Conservation (phyloP, 2,888 invertebrate species). For the Tineola bisselliella region DNA sequence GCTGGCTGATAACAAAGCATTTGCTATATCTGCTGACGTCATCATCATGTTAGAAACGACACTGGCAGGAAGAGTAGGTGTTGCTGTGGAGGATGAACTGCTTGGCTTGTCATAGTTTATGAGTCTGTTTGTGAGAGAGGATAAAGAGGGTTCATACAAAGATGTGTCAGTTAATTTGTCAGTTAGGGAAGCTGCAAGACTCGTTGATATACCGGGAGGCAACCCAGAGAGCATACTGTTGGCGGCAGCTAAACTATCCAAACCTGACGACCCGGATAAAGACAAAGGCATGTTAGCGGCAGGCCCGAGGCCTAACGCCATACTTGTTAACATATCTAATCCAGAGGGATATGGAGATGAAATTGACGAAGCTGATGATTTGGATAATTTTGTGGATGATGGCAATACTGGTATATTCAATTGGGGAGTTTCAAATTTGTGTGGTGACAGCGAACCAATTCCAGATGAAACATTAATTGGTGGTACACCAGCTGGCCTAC, state of each 20-base stretch:
- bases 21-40: conserved; percentile 72
- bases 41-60: conserved; percentile 71
- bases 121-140: conserved; percentile 50
- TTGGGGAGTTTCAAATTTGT: conserved; percentile 64
- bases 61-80: conserved; percentile 59
- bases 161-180: conserved; percentile 57
- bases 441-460: conserved; percentile 59
- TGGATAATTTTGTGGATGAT: conserved; percentile 68
- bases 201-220: conserved; percentile 48
- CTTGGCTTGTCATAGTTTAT: conserved; percentile 55
- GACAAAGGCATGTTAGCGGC: conserved; percentile 47
- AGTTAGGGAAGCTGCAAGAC: conserved; percentile 50
- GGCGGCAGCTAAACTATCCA: conserved; percentile 60
- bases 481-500: conserved; percentile 58
- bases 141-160: conserved; percentile 54
- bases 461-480: conserved; percentile 57
- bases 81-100: conserved; percentile 59
- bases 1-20: conserved; percentile 73
- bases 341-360: conserved; percentile 59
- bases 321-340: conserved; percentile 61
- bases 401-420: conserved; percentile 70
- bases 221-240: conserved; percentile 58
- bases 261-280: conserved; percentile 40
- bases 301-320: conserved; percentile 58
- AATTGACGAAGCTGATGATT: conserved; percentile 61